Evolutionary conservation across 2,797 vertebrate species (phyloP).

Genomic region (Sparidentex hasta): DNA sequence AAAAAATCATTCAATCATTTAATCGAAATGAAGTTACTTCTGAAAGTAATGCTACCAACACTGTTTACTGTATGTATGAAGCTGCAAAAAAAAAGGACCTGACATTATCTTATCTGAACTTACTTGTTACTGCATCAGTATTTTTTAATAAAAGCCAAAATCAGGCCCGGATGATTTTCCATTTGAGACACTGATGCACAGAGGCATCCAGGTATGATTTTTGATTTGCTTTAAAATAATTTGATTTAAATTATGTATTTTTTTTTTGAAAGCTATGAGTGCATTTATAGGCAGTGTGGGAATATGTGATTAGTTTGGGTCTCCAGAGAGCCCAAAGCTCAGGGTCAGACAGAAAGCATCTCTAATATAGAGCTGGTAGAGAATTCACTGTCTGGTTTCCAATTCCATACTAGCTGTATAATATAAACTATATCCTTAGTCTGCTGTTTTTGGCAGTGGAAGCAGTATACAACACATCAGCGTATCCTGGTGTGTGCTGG

Average conservation of each 20-base stretch:
- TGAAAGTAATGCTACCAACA: no score
- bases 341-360: constrained; percentile 8
- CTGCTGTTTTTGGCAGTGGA: background rate
- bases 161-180: background rate
- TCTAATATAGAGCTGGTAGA: background rate
- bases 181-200: background rate
- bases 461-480: background rate
- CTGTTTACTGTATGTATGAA: background rate
- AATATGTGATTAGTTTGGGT: background rate
- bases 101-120: background rate
- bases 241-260: background rate
- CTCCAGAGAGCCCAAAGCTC: background rate
- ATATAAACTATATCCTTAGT: background rate
- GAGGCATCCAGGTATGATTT: background rate
- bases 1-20: no score
- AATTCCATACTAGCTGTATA: background rate
- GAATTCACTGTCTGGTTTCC: background rate
- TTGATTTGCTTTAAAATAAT: background rate
- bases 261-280: background rate
- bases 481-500: no score
- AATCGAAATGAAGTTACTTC: background rate
- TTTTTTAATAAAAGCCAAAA: background rate
- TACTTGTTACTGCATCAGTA: background rate
- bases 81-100: no score
- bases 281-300: background rate